Evolutionary conservation across 2,113 vertebrate genomes (phyloP).

Genomic region (Aptenodytes forsteri): DNA sequence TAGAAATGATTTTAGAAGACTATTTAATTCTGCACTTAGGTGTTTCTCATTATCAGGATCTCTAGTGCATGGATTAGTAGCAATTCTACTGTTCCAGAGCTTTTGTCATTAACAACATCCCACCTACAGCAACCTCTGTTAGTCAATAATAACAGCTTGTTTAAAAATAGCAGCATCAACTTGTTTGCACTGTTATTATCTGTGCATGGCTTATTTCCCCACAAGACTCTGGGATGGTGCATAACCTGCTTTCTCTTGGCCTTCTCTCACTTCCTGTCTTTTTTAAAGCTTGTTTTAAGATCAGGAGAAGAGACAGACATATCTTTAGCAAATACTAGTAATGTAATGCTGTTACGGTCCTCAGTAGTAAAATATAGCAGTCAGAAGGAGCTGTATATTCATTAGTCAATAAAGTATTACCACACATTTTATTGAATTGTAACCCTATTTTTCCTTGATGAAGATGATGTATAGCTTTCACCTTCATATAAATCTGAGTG

Average conservation of each 20-base stretch:
- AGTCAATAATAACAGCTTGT: conserved; percentile 84
- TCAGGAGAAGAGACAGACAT: conserved; percentile 6
- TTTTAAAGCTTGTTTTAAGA: conserved; percentile 20
- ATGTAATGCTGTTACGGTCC: conserved; percentile 36
- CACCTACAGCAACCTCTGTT: conserved; percentile 70
- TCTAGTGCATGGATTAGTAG: background rate
- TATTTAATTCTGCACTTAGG: conserved; percentile 31
- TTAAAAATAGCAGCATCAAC: conserved; percentile 72
- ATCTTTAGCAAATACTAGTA: conserved; percentile 49
- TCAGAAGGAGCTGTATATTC: conserved; percentile 38
- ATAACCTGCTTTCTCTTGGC: background rate
- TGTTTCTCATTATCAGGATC: conserved; percentile 58
- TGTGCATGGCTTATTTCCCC: conserved; percentile 45
- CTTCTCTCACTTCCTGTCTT: background rate
- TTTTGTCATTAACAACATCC: conserved; percentile 72
- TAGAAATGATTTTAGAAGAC: background rate
- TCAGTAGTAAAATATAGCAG: conserved; percentile 56
- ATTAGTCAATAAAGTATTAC: conserved; percentile 67
- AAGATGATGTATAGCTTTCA: conserved; percentile 37
- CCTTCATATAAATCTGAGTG: conserved; percentile 60
- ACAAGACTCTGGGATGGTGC: background rate
- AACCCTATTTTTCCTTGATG: conserved; percentile 62
- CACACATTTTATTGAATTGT: conserved; percentile 54
- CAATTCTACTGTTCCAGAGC: conserved; percentile 19
- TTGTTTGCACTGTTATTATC: conserved; percentile 46